Conservation (phyloP, 2,888 invertebrate genomes). For the Thelaira solivaga region DNA sequence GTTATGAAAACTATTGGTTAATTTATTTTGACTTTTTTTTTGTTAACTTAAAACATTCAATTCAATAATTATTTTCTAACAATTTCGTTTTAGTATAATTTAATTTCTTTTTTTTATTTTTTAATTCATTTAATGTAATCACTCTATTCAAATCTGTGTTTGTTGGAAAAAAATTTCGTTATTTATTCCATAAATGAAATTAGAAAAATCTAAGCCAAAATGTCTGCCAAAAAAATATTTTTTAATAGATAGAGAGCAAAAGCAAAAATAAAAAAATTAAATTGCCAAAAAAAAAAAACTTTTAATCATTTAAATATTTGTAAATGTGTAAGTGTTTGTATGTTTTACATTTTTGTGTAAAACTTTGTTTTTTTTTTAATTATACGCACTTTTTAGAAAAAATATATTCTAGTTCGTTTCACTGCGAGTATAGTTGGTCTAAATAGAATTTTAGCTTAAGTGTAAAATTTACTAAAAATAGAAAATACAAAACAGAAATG, state of each 20-base stretch:
- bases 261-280: slow-evolving; percentile 18
- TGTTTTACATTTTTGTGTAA: neutral
- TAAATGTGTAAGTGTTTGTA: neutral
- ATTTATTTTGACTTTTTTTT: too few species aligned
- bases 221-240: slow-evolving; percentile 33
- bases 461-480: slow-evolving; percentile 63
- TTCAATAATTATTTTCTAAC: too few species aligned
- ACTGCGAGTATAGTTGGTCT: slow-evolving; percentile 58
- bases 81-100: slow-evolving; percentile 1
- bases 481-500: neutral
- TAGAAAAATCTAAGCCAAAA: slow-evolving; percentile 9
- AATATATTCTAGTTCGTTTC: slow-evolving; percentile 26
- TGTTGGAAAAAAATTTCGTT: neutral
- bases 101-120: neutral
- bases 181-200: slow-evolving; percentile 9
- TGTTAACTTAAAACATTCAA: too few species aligned
- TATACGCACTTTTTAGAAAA: slow-evolving; percentile 43
- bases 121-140: too few species aligned
- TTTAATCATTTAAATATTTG: neutral
- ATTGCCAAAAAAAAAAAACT: slow-evolving; percentile 15
- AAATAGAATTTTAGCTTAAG: slow-evolving; percentile 53
- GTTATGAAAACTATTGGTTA: too few species aligned
- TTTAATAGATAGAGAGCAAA: neutral
- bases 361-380: neutral
- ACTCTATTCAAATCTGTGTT: neutral